Percentiles rank a stretch among this genome's conserved stretches.
These are phyloP conservation scores for Argyresthia goedartella DNA, from an alignment of 2,888 invertebrate genomes.

Conservation along the genomic window DNA sequence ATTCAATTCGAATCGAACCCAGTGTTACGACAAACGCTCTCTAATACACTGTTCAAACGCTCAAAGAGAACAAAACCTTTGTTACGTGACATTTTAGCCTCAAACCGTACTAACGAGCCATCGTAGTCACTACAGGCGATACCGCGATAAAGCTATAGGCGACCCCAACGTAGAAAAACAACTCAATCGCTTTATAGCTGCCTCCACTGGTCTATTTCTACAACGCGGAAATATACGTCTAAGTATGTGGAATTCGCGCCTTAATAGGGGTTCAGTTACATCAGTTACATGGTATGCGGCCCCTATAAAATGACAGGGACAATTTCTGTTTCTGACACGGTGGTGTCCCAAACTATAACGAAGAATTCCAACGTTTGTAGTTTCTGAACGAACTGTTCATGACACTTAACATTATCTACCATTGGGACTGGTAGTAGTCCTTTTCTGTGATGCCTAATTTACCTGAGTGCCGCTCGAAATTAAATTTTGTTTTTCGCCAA, in stretches of 20 bases:
- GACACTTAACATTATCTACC: constrained; percentile 1
- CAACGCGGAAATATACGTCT: background rate
- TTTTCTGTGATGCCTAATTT: background rate
- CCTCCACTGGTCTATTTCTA: too few species aligned
- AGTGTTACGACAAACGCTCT: constrained; percentile 32
- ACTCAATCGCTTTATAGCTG: too few species aligned
- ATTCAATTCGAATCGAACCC: constrained; percentile 22
- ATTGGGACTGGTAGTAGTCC: background rate
- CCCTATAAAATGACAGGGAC: background rate
- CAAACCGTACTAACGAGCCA: constrained; percentile 35
- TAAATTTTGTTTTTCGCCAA: background rate
- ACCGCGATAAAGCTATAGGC: background rate
- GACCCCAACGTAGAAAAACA: background rate
- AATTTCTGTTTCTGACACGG: constrained; percentile 21
- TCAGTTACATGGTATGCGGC: background rate
- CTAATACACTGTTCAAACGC: constrained; percentile 29
- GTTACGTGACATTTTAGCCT: constrained; percentile 45
- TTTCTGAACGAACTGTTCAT: constrained; percentile 7
- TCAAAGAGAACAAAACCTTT: constrained; percentile 29
- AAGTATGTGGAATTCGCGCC: background rate
- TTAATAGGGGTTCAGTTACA: background rate
- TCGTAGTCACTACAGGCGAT: constrained; percentile 10
- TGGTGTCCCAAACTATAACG: constrained; percentile 23
- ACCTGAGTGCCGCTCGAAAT: background rate
- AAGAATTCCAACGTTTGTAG: constrained; percentile 25